These are phyloP conservation scores for Melopsittacus undulatus DNA, from an alignment of 2,797 vertebrate species.

Conservation along the genomic window DNA sequence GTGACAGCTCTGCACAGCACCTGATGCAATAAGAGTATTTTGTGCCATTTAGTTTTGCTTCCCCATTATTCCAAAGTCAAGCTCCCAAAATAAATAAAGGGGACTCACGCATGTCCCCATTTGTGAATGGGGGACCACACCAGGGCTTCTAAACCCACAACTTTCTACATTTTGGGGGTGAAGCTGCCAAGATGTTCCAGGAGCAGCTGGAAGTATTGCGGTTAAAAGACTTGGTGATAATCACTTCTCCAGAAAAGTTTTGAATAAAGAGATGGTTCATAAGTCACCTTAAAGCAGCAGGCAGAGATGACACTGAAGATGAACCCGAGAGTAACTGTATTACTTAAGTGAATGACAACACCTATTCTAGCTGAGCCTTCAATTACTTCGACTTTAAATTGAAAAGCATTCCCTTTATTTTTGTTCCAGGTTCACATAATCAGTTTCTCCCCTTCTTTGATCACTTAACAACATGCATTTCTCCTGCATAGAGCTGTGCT, in stretches of 20 bases:
- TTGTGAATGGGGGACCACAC: background rate
- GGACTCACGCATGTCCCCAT: background rate
- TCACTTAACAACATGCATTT: background rate
- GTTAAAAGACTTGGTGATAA: background rate
- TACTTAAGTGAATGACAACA: constrained; percentile 29
- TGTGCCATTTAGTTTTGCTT: background rate
- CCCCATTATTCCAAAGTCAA: background rate
- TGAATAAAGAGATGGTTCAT: background rate
- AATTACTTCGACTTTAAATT: constrained; percentile 18
- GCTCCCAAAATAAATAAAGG: accelerated
- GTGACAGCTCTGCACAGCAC: background rate
- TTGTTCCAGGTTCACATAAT: constrained; percentile 42
- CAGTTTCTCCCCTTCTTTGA: constrained; percentile 17
- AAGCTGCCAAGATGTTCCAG: background rate
- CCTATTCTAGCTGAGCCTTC: constrained; percentile 14
- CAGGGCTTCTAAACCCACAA: background rate
- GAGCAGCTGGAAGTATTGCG: background rate
- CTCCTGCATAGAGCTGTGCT: background rate
- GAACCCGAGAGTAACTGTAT: background rate
- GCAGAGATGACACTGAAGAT: background rate
- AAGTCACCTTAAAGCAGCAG: constrained; percentile 26
- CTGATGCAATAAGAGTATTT: accelerated
- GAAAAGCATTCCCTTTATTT: constrained; percentile 34
- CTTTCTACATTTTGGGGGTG: background rate
- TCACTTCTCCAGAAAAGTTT: background rate